phyloP scores from a whole-genome alignment of 2,113 vertebrate genomes.

The Edolisoma coerulescens region DNA sequence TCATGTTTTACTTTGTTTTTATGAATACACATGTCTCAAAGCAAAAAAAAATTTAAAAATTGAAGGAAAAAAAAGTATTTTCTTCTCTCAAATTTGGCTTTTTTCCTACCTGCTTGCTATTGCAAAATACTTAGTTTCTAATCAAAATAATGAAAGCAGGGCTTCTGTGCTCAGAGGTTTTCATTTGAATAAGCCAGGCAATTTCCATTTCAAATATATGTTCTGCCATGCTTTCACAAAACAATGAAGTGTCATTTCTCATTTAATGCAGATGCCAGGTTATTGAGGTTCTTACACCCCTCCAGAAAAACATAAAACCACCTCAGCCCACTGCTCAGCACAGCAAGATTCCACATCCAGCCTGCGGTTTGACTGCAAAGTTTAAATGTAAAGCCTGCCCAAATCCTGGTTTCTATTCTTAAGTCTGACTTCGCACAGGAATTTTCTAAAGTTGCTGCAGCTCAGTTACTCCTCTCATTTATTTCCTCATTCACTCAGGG shows the following conservation, averaged over 20 bases:
- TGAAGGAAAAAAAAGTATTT: not conserved
- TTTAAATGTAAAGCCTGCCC: not conserved
- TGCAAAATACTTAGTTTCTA: not conserved
- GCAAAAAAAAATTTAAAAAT: not conserved
- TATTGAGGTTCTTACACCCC: not conserved
- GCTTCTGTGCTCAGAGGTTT: not conserved
- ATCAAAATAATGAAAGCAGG: not conserved
- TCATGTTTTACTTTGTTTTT: not conserved
- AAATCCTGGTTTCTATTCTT: not conserved
- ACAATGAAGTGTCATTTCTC: not conserved
- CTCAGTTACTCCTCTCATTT: not conserved
- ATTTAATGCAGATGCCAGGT: not conserved
- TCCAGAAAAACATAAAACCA: not conserved
- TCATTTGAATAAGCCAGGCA: not conserved
- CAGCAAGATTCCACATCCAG: not conserved
- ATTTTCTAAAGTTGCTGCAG: not conserved
- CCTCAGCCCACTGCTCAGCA: not conserved
- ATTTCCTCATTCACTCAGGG: not conserved
- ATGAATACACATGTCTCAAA: not conserved
- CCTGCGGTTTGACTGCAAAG: not conserved
- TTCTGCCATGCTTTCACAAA: not conserved
- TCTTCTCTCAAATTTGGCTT: not conserved
- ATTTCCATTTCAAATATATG: constrained; percentile 39
- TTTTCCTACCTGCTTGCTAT: not conserved
- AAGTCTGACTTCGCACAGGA: not conserved